phyloP scores from a whole-genome alignment of 2,888 invertebrate genomes.

The Agrochola litura region DNA sequence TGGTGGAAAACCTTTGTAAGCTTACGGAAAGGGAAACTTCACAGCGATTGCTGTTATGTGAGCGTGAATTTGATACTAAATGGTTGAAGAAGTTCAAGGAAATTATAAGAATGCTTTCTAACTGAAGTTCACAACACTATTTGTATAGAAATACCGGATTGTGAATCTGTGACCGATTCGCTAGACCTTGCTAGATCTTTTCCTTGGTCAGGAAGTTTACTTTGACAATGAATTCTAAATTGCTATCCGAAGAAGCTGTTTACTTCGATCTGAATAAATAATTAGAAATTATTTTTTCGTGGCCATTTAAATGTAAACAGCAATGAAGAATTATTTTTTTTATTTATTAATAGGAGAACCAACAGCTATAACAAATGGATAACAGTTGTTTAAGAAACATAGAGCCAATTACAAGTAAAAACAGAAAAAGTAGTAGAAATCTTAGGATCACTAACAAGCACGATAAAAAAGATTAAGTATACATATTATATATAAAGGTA shows the following conservation, averaged over 20 bases:
- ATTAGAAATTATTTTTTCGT: neutral
- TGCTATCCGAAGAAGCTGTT: neutral
- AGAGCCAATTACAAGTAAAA: no score
- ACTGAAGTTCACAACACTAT: neutral
- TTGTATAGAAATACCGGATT: neutral
- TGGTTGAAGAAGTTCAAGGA: constrained; percentile 10
- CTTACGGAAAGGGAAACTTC: constrained; percentile 52
- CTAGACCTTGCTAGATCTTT: neutral
- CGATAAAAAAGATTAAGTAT: no score
- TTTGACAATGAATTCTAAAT: neutral
- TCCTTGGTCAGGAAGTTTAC: neutral
- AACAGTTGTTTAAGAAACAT: no score
- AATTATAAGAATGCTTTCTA: constrained; percentile 6
- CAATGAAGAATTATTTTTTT: neutral
- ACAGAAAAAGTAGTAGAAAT: no score
- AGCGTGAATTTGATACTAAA: constrained; percentile 42
- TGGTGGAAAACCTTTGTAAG: constrained; percentile 42
- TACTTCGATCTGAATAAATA: neutral
- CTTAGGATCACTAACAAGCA: no score
- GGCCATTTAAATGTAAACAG: neutral
- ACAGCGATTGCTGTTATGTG: constrained; percentile 36
- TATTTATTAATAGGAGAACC: no score
- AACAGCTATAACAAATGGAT: no score
- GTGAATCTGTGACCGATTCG: no score
- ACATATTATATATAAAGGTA: no score